Conservation (phyloP, 2,888 invertebrate genomes). For the Orthosia incerta region DNA sequence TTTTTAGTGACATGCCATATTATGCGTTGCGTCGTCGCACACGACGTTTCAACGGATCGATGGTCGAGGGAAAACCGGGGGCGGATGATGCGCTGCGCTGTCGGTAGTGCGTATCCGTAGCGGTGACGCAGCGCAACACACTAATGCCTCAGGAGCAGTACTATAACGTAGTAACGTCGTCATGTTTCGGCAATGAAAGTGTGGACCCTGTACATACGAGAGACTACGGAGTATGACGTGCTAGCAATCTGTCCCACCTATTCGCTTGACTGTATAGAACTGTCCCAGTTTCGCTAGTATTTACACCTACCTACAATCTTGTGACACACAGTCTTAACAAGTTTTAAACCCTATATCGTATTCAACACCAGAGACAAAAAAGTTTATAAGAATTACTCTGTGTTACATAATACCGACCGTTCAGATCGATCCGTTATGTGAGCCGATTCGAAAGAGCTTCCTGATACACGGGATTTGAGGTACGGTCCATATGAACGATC, state of each 20-base stretch:
- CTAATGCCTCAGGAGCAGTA: no score
- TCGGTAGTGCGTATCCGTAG: no score
- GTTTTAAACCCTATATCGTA: neutral
- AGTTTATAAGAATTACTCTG: neutral
- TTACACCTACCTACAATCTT: neutral
- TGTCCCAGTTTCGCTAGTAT: neutral
- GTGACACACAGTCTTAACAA: neutral
- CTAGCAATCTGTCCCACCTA: neutral
- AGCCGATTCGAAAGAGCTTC: neutral
- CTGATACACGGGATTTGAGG: neutral
- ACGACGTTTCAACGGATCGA: no score
- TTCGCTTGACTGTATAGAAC: neutral
- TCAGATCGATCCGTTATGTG: neutral
- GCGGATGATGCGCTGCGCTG: no score
- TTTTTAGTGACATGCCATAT: no score
- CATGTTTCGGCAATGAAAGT: no score
- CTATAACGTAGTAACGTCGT: no score
- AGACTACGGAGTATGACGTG: neutral
- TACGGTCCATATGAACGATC: neutral
- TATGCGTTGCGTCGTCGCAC: no score
- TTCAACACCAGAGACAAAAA: neutral
- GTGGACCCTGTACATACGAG: no score
- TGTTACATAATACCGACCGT: neutral
- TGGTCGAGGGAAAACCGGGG: no score
- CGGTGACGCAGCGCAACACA: no score